phyloP scores from a whole-genome alignment of 1,140 invertebrate species.

The Plectus sambesii region DNA sequence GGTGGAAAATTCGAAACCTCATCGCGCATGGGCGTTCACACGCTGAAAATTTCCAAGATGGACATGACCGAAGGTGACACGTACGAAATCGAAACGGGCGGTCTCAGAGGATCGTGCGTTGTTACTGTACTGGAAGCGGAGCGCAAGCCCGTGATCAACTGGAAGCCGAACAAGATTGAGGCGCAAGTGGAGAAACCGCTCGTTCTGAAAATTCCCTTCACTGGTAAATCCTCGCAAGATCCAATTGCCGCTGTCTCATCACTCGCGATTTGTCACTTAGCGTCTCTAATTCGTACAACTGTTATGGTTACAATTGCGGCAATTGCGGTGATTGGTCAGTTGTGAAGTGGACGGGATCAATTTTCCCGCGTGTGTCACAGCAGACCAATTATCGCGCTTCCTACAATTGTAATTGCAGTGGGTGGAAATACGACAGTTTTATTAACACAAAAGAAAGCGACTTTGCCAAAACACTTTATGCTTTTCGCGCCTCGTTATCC shows the following conservation, averaged over 20 bases:
- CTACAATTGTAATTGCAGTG: too few species aligned
- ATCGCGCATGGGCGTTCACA: conserved; percentile 37
- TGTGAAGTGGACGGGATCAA: neutral
- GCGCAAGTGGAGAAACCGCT: conserved; percentile 43
- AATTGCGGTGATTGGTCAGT: neutral
- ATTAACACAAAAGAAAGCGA: too few species aligned
- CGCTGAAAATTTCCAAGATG: conserved; percentile 43
- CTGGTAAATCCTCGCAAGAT: too few species aligned
- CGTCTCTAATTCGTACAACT: neutral
- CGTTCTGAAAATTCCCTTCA: conserved; percentile 37
- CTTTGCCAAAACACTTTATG: too few species aligned
- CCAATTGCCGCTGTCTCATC: too few species aligned
- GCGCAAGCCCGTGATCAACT: conserved; percentile 15
- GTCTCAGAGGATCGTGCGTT: conserved; percentile 33
- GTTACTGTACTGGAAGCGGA: conserved; percentile 27
- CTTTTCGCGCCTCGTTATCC: too few species aligned
- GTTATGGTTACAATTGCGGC: neutral
- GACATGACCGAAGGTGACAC: conserved; percentile 44
- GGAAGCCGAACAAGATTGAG: conserved; percentile 44
- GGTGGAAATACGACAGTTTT: too few species aligned
- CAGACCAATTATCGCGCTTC: too few species aligned
- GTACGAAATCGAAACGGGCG: conserved; percentile 43
- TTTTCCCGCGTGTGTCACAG: too few species aligned
- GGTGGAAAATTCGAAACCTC: conserved; percentile 43
- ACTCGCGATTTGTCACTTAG: too few species aligned